Conservation (phyloP, 2,797 vertebrate species). For the Danio kyathit region DNA sequence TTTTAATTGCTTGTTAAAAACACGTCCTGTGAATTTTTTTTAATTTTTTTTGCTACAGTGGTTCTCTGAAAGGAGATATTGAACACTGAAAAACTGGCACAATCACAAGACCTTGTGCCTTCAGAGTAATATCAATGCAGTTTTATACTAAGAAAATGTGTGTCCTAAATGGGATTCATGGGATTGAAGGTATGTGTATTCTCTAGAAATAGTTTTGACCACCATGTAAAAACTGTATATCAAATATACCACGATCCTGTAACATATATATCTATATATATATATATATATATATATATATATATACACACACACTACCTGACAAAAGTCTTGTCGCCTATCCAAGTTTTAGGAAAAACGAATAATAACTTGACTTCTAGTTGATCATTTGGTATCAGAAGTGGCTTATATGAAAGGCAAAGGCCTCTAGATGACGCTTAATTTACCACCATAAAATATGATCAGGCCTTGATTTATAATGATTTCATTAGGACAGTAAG, state of each 20-base stretch:
- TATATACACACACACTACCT: too few relatives aligned
- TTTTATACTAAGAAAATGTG: background rate
- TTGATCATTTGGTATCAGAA: too few relatives aligned
- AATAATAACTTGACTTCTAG: too few relatives aligned
- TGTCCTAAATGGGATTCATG: background rate
- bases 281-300: too few relatives aligned
- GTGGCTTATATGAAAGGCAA: too few relatives aligned
- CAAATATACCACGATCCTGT: background rate
- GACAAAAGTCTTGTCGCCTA: too few relatives aligned
- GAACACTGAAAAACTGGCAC: background rate
- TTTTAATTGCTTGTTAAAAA: background rate
- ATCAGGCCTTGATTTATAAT: too few relatives aligned
- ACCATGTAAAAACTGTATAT: background rate
- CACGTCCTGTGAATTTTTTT: background rate
- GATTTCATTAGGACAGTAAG: too few relatives aligned
- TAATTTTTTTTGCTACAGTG: background rate
- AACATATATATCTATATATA: too few relatives aligned
- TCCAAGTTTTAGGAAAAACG: too few relatives aligned
- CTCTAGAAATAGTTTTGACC: background rate
- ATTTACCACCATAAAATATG: too few relatives aligned
- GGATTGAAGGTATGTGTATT: background rate
- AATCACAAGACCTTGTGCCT: background rate
- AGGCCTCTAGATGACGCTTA: too few relatives aligned
- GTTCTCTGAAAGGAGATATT: background rate
- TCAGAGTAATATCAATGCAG: background rate